Evolutionary conservation across 2,113 vertebrate genomes (phyloP), one percentile per base, ranked within the genome.

Genomic region (Oncorhynchus tshawytscha): DNA sequence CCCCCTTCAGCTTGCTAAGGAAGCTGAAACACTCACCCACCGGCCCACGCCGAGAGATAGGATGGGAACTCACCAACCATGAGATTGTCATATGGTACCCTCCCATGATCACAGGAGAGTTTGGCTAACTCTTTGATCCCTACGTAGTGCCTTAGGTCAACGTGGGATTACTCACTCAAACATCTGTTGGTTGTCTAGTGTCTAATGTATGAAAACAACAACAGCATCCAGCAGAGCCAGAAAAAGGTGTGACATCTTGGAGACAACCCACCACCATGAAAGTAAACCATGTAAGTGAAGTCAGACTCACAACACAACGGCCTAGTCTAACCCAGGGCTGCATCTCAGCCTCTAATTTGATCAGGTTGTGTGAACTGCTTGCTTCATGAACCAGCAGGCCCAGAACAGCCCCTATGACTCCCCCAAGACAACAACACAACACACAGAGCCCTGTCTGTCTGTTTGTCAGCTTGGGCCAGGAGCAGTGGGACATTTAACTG

Each of bases 371-470:
- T 83, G 88, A 82, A 86, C 82, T 81, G 87, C 85, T 78, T 81
- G 87, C 85, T 78, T 83, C 84, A 86, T 86, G 90, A 86, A 87
- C 87, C 88, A 62, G 59, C 88, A 84, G 88, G 84, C 85, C 48
- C 85, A 92, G 88, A 89, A 86, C 87, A 89, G 88, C 85, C 89
- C 88, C 89, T 85, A 89, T 89, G 85, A 83, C 87, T 88, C 82
- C 87, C 87, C 84, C 84, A 82, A 78, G 86, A 90, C 79, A 92
- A 90, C 79, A 92, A 90, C 89, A 90, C 86, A 91, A 92, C 91
- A 91, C 91, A 91, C 90, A 92, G 90, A 91, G 77, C 87, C 90
- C 90, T 91, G 91, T 91, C 82, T 87, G 25, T 51, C 64, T n/a
- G 70, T 86, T 80, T 81, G 68, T 70, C 59, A 82, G 79, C 85